phyloP scores from a whole-genome alignment of 2,797 vertebrate genomes.

The Gymnodraco acuticeps region DNA sequence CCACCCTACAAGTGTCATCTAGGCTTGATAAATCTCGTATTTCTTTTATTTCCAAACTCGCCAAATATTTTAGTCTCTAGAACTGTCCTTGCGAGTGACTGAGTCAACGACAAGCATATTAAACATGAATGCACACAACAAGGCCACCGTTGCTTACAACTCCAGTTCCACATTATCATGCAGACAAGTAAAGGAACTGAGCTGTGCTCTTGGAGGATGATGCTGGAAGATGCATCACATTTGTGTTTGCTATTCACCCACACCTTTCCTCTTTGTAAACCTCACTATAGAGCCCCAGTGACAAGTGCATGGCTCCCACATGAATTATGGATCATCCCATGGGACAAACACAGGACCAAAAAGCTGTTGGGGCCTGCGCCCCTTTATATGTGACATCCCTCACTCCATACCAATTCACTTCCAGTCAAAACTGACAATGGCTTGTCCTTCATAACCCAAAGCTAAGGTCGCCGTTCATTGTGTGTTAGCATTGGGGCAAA shows the following conservation, averaged over 20 bases:
- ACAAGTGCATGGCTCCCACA: slow-evolving; percentile 70
- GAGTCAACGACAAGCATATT: slow-evolving; percentile 6
- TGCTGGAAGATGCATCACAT: slow-evolving; percentile 52
- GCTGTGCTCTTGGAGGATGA: slow-evolving; percentile 25
- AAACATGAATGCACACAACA: slow-evolving; percentile 9
- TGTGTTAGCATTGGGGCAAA: slow-evolving; percentile 5
- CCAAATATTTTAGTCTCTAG: neutral
- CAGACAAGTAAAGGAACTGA: slow-evolving; percentile 34
- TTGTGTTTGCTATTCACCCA: slow-evolving; percentile 62
- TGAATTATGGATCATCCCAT: slow-evolving; percentile 78
- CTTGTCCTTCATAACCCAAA: slow-evolving; percentile 46
- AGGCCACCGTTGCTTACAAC: slow-evolving; percentile 28
- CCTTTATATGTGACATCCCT: slow-evolving; percentile 55
- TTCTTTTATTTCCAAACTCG: neutral
- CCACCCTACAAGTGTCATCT: neutral
- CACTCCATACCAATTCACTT: slow-evolving; percentile 61
- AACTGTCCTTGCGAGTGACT: neutral
- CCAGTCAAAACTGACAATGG: slow-evolving; percentile 41
- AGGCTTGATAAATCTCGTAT: neutral
- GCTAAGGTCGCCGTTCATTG: slow-evolving; percentile 17
- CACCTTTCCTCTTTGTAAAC: slow-evolving; percentile 50
- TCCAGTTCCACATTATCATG: slow-evolving; percentile 26
- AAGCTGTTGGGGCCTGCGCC: slow-evolving; percentile 53
- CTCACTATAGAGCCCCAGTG: slow-evolving; percentile 55
- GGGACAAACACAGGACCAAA: slow-evolving; percentile 61